These are phyloP conservation scores for Pseudochromis fuscus DNA, from an alignment of 2,797 vertebrate genomes.

Conservation along the genomic window DNA sequence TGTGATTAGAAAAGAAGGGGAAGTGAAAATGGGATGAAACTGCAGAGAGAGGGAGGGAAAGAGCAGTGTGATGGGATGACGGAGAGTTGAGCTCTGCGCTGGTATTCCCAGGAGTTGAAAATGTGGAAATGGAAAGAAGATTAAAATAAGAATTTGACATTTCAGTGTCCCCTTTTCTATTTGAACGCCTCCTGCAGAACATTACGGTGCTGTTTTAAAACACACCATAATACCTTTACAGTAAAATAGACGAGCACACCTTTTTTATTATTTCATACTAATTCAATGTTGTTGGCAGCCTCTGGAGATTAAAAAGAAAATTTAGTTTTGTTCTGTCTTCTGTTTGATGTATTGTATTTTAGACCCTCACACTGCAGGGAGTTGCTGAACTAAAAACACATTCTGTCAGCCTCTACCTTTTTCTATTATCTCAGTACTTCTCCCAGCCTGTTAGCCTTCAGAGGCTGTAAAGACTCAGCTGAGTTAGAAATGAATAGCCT, in stretches of 20 bases:
- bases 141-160: slow-evolving; percentile 52
- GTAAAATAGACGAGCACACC: slow-evolving; percentile 27
- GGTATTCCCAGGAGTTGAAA: slow-evolving; percentile 58
- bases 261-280: slow-evolving; percentile 8
- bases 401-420: slow-evolving; percentile 44
- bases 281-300: slow-evolving; percentile 43
- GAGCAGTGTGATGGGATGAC: slow-evolving; percentile 10
- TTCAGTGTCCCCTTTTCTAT: slow-evolving; percentile 31
- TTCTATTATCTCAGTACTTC: slow-evolving; percentile 21
- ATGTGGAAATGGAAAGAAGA: slow-evolving; percentile 54
- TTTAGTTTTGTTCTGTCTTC: slow-evolving; percentile 32
- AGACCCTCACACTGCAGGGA: slow-evolving; percentile 53
- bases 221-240: slow-evolving; percentile 28
- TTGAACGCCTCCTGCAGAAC: slow-evolving; percentile 27
- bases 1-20: slow-evolving; percentile 41
- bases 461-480: slow-evolving; percentile 32
- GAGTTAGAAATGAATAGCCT: slow-evolving; percentile 48
- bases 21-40: slow-evolving; percentile 44
- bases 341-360: slow-evolving; percentile 61
- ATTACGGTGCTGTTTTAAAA: slow-evolving; percentile 45
- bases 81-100: slow-evolving; percentile 22
- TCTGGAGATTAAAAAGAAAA: slow-evolving; percentile 30
- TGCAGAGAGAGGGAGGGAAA: slow-evolving; percentile 2
- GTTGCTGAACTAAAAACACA: slow-evolving; percentile 47
- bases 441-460: slow-evolving; percentile 29